Evolutionary conservation across 2,888 invertebrate species (phyloP).

Genomic region (Synergus umbraculus): DNA sequence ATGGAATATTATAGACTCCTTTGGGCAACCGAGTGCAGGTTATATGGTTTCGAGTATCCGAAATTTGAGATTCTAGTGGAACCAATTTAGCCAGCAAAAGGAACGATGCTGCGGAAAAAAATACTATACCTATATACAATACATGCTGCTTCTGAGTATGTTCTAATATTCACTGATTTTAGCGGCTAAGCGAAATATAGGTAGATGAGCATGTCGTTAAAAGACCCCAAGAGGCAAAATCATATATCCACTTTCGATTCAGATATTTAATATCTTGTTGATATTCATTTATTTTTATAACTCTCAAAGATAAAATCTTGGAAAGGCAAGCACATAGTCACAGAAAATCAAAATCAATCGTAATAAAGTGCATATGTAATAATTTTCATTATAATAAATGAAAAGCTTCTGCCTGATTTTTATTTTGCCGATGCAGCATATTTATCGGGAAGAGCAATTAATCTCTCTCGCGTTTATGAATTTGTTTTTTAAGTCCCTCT

Average conservation of each 20-base stretch:
- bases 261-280: too few relatives aligned
- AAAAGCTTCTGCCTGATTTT: background rate
- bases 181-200: conserved; percentile 4
- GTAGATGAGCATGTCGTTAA: conserved; percentile 7
- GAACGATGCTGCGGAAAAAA: conserved; percentile 63
- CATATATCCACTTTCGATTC: conserved; percentile 8
- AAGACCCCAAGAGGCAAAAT: background rate
- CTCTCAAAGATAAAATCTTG: too few relatives aligned
- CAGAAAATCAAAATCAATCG: too few relatives aligned
- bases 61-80: conserved; percentile 73
- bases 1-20: conserved; percentile 64
- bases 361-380: background rate
- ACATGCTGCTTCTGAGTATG: conserved; percentile 50
- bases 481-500: background rate
- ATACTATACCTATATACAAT: conserved; percentile 57
- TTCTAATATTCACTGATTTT: conserved; percentile 35
- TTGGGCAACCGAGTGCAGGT: conserved; percentile 57
- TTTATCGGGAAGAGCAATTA: background rate
- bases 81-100: conserved; percentile 70
- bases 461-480: background rate
- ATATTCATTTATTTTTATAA: too few relatives aligned
- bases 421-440: background rate
- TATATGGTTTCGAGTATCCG: conserved; percentile 66
- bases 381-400: too few relatives aligned
- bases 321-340: too few relatives aligned